Evolutionary conservation across 2,888 invertebrate genomes (phyloP).

Genomic region (Perdita meconis): DNA sequence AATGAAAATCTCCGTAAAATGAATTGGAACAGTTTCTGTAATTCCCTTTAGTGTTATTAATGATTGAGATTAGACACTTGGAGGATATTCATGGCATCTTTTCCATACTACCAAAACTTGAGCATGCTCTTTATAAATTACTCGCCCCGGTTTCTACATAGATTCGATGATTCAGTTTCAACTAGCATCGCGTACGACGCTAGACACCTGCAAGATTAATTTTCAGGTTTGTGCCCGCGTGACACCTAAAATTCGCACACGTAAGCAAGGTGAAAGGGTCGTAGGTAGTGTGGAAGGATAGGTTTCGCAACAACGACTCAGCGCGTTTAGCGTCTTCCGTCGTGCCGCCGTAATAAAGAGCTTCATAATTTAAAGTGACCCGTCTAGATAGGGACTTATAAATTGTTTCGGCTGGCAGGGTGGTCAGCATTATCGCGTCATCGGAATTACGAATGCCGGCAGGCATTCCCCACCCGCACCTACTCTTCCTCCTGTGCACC

Average conservation of each 20-base stretch:
- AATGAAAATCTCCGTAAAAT: no score
- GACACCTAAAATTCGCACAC: conserved; percentile 54
- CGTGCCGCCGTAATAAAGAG: conserved; percentile 73
- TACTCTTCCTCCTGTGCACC: conserved; percentile 26
- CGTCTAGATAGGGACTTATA: conserved; percentile 78
- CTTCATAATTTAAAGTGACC: conserved; percentile 78
- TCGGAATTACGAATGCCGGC: conserved; percentile 75
- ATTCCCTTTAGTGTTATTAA: no score
- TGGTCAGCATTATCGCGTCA: conserved; percentile 79
- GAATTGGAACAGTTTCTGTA: no score
- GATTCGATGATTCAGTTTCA: conserved; percentile 56
- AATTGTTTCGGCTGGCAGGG: conserved; percentile 77
- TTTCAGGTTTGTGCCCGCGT: conserved; percentile 35
- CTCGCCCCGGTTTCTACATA: conserved; percentile 16
- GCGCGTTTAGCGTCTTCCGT: conserved; percentile 58
- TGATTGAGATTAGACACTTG: no score
- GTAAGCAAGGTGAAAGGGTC: conserved; percentile 21
- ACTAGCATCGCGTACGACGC: conserved; percentile 26
- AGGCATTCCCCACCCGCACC: conserved; percentile 18
- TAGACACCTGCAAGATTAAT: conserved; percentile 63
- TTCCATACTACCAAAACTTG: no score
- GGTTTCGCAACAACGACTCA: conserved; percentile 45
- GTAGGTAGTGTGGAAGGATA: conserved; percentile 7
- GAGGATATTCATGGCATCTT: no score
- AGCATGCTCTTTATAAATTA: conserved; percentile 37